These are phyloP conservation scores for Tethea ocularis DNA, from an alignment of 2,888 invertebrate species.

Conservation along the genomic window DNA sequence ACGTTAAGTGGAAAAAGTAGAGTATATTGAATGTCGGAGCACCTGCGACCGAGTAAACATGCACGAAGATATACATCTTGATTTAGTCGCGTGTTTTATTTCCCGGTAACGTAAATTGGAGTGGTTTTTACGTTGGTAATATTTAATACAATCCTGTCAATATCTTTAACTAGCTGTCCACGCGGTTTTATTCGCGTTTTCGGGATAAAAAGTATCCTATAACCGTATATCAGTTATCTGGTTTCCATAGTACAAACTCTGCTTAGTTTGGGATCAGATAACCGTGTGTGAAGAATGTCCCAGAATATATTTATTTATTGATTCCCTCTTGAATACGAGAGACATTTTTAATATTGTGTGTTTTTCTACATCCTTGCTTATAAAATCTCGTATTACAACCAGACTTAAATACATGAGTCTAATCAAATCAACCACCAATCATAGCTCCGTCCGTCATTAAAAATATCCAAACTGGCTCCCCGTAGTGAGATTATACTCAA, in stretches of 20 bases:
- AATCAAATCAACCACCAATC: conserved; percentile 6
- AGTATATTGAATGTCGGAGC: conserved; percentile 19
- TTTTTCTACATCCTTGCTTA: too few species aligned
- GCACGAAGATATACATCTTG: conserved; percentile 3
- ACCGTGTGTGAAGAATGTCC: too few species aligned
- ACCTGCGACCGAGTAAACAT: conserved; percentile 28
- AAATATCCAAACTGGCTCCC: conserved; percentile 36
- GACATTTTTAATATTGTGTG: too few species aligned
- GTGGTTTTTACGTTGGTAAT: not conserved
- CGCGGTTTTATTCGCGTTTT: too few species aligned
- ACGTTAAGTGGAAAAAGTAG: conserved; percentile 14
- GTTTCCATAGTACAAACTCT: too few species aligned
- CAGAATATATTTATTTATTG: too few species aligned
- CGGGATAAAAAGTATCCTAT: too few species aligned
- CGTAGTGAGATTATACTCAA: conserved; percentile 41
- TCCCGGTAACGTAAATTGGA: conserved; percentile 4
- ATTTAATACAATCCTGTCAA: too few species aligned
- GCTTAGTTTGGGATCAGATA: too few species aligned
- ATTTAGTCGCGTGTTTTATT: not conserved
- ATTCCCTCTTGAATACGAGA: too few species aligned
- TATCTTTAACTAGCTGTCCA: too few species aligned
- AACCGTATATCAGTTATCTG: too few species aligned
- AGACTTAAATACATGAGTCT: not conserved
- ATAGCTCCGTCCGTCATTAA: conserved; percentile 25
- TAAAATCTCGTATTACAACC: not conserved